Evolutionary conservation across 2,888 invertebrate species (phyloP).

Genomic region (Palloptera scutellata): DNA sequence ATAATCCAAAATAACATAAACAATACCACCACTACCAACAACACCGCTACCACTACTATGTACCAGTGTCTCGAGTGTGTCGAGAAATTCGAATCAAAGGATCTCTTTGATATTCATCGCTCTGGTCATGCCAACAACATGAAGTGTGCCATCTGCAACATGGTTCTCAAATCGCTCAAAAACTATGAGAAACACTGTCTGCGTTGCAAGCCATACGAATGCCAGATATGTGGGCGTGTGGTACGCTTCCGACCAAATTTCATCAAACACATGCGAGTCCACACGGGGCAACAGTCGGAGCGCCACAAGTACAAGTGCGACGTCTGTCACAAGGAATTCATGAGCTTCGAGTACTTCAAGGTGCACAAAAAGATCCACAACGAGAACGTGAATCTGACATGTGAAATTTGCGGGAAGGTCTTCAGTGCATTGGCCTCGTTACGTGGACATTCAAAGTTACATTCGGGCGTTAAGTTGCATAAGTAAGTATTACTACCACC

Average conservation of each 20-base stretch:
- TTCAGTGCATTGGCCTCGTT: slow-evolving; percentile 65
- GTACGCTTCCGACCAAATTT: slow-evolving; percentile 64
- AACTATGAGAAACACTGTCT: slow-evolving; percentile 64
- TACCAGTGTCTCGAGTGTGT: slow-evolving; percentile 61
- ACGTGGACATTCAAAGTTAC: slow-evolving; percentile 62
- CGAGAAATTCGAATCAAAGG: slow-evolving; percentile 61
- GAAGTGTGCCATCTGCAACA: slow-evolving; percentile 64
- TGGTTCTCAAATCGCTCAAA: slow-evolving; percentile 62
- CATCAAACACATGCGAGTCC: slow-evolving; percentile 64
- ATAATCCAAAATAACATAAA: slow-evolving; percentile 12
- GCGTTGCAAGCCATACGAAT: slow-evolving; percentile 64
- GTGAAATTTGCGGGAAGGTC: slow-evolving; percentile 67
- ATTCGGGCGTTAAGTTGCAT: slow-evolving; percentile 63
- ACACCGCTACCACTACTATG: slow-evolving; percentile 42
- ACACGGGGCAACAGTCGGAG: slow-evolving; percentile 63
- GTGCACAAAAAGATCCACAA: slow-evolving; percentile 70
- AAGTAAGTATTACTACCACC: slow-evolving; percentile 51
- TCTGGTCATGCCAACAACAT: slow-evolving; percentile 64
- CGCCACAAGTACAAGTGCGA: slow-evolving; percentile 67
- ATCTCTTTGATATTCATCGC: slow-evolving; percentile 62
- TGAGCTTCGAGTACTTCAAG: slow-evolving; percentile 67
- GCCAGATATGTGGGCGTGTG: slow-evolving; percentile 63
- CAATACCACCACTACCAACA: slow-evolving; percentile 32
- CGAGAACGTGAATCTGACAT: slow-evolving; percentile 67
- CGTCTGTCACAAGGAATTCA: slow-evolving; percentile 68